Conservation (phyloP, 2,888 invertebrate species). For the Argyresthia goedartella region DNA sequence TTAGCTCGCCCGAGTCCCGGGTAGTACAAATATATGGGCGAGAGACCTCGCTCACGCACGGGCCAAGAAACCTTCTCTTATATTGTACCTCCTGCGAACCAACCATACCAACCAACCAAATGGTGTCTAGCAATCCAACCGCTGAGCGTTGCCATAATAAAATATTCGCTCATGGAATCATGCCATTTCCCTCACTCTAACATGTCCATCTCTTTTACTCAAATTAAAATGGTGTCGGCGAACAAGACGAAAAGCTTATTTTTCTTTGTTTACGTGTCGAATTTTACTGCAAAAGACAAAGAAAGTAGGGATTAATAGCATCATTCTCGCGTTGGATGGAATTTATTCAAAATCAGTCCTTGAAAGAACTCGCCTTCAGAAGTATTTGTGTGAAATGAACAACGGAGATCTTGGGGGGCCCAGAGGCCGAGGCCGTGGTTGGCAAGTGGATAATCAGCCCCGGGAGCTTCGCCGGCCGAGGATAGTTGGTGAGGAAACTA, state of each 20-base stretch:
- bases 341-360: conserved; percentile 30
- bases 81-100: too few relatives aligned
- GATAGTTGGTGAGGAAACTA: conserved; percentile 40
- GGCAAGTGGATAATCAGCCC: conserved; percentile 58
- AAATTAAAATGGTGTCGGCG: conserved; percentile 49
- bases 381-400: conserved; percentile 52
- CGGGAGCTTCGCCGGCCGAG: conserved; percentile 59
- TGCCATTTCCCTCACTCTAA: too few relatives aligned
- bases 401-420: conserved; percentile 65
- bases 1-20: too few relatives aligned
- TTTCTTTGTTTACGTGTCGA: conserved; percentile 70
- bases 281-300: conserved; percentile 20
- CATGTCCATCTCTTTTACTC: conserved; percentile 19
- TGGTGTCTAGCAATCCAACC: too few relatives aligned
- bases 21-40: too few relatives aligned
- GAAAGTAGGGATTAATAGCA: conserved; percentile 14
- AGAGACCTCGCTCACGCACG: too few relatives aligned
- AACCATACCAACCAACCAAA: too few relatives aligned
- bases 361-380: conserved; percentile 21
- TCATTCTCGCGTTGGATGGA: conserved; percentile 40
- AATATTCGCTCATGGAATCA: too few relatives aligned
- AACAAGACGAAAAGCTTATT: conserved; percentile 25
- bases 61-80: too few relatives aligned
- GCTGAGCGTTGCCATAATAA: too few relatives aligned
- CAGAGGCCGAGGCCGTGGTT: conserved; percentile 64